phyloP scores from a whole-genome alignment of 2,113 vertebrate species.

The Campylomormyrus tamandua region DNA sequence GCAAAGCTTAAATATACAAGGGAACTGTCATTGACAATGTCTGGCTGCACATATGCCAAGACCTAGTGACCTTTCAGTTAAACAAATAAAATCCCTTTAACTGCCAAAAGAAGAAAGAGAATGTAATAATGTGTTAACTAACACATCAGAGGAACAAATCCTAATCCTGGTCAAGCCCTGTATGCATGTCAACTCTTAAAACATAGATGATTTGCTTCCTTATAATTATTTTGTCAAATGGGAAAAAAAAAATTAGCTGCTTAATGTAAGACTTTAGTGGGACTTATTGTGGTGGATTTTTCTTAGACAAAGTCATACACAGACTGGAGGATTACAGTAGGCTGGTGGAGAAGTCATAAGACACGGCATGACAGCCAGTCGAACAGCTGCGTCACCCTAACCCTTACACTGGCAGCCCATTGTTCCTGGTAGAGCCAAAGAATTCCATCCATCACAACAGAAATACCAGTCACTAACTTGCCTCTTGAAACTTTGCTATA shows the following conservation, averaged over 20 bases:
- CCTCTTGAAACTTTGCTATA: slow-evolving; percentile 44
- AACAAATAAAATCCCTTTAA: neutral
- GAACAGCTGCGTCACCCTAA: slow-evolving; percentile 24
- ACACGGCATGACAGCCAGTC: slow-evolving; percentile 36
- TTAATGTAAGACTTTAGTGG: slow-evolving; percentile 12
- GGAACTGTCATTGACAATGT: neutral
- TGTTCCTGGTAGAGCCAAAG: slow-evolving; percentile 39
- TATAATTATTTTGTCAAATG: neutral
- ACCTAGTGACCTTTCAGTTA: neutral
- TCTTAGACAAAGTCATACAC: neutral
- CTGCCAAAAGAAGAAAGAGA: neutral
- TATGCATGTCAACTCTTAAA: neutral
- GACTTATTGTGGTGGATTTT: slow-evolving; percentile 17
- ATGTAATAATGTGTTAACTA: neutral
- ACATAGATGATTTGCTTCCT: neutral
- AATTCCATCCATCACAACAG: slow-evolving; percentile 56
- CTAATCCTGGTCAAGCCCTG: neutral
- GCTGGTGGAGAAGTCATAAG: slow-evolving; percentile 20
- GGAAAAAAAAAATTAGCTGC: neutral
- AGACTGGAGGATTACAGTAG: slow-evolving; percentile 17
- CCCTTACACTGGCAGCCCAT: slow-evolving; percentile 31
- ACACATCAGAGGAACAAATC: neutral
- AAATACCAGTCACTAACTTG: slow-evolving; percentile 43
- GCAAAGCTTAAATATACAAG: neutral
- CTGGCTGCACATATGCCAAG: neutral